A percentile compares a stretch with the other conserved stretches of the same genome.
phyloP scores from a whole-genome alignment of 2,888 invertebrate genomes.

The Boloria euphrosyne region DNA sequence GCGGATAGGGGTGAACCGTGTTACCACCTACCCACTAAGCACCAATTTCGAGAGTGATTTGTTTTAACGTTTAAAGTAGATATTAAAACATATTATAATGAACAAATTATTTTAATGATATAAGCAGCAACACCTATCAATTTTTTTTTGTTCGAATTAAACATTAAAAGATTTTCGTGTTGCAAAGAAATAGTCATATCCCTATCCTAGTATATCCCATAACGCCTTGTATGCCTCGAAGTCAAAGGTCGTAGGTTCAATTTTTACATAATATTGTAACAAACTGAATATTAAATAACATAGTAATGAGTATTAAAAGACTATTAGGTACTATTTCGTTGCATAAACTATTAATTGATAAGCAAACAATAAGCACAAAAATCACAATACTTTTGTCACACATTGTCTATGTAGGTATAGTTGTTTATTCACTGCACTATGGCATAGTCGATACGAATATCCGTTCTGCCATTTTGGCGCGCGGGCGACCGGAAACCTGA shows the following conservation, averaged over 20 bases:
- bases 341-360: no score
- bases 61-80: not conserved
- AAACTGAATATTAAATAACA: no score
- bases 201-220: no score
- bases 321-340: no score
- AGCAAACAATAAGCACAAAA: not conserved
- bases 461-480: conserved; percentile 77
- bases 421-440: conserved; percentile 52
- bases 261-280: no score
- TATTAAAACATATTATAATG: not conserved
- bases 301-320: no score
- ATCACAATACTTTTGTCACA: conserved; percentile 25
- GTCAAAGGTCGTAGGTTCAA: no score
- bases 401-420: conserved; percentile 54
- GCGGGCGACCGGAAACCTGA: conserved; percentile 76
- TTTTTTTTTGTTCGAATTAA: no score
- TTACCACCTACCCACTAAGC: not conserved
- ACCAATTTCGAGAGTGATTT: conserved; percentile 7
- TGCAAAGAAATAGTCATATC: no score
- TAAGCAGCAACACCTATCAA: no score
- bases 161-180: no score
- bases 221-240: no score
- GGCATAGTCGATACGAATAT: conserved; percentile 71
- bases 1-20: conserved; percentile 26
- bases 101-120: not conserved